phyloP scores from a whole-genome alignment of 1,140 invertebrate genomes.

The Plectrocnemia conspersa region DNA sequence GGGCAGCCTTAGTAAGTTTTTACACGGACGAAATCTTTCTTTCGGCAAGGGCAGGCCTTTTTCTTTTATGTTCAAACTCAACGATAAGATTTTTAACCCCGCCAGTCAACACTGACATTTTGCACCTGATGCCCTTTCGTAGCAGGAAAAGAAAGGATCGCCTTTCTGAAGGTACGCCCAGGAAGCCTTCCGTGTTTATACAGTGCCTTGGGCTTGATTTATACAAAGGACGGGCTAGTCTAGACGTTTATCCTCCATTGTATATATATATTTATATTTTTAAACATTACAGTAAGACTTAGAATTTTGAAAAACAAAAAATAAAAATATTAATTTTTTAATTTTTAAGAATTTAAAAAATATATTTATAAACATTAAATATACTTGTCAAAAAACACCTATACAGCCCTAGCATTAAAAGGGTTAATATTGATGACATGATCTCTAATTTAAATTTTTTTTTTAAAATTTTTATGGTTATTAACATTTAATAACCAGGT shows the following conservation, averaged over 20 bases:
- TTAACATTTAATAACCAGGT: too few species aligned
- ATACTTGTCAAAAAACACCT: too few species aligned
- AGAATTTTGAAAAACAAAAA: too few species aligned
- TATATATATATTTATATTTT: too few species aligned
- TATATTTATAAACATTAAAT: constrained; percentile 4
- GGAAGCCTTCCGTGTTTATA: constrained; percentile 16
- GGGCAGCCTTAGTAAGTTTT: constrained; percentile 19
- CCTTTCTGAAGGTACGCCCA: constrained; percentile 17
- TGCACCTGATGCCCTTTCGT: constrained; percentile 37
- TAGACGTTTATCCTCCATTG: constrained; percentile 31
- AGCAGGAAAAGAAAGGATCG: constrained; percentile 25
- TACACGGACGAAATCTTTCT: constrained; percentile 29
- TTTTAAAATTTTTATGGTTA: too few species aligned
- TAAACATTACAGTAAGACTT: too few species aligned
- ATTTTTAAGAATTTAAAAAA: constrained; percentile 8
- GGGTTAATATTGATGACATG: too few species aligned
- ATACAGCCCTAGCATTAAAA: too few species aligned
- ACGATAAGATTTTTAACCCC: constrained; percentile 37
- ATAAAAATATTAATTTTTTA: constrained; percentile 1
- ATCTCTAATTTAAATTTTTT: too few species aligned
- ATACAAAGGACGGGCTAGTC: constrained; percentile 32
- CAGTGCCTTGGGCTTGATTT: constrained; percentile 27
- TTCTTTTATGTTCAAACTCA: constrained; percentile 33
- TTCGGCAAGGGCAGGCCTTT: constrained; percentile 22
- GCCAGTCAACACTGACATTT: constrained; percentile 36